phyloP scores from a whole-genome alignment of 2,113 vertebrate genomes.

The Nannospalax galili region DNA sequence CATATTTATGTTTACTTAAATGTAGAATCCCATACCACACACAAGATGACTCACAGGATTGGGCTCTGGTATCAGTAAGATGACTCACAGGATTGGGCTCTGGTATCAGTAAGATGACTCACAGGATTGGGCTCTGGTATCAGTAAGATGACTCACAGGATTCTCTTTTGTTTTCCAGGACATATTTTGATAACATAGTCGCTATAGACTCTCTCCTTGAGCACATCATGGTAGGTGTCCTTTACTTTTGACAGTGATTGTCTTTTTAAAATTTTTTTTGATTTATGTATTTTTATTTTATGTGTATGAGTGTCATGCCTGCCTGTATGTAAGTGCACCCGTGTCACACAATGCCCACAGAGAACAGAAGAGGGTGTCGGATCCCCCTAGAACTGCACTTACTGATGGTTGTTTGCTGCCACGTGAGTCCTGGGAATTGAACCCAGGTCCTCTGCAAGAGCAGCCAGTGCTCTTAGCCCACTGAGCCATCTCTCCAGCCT shows the following conservation, averaged over 20 bases:
- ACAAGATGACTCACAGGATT: too few species aligned
- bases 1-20: neutral
- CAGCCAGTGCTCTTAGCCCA: too few species aligned
- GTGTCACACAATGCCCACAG: too few species aligned
- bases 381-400: too few species aligned
- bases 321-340: too few species aligned
- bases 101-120: slow-evolving; percentile 16
- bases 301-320: too few species aligned
- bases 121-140: slow-evolving; percentile 23
- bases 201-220: slow-evolving; percentile 99
- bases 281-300: too few species aligned
- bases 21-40: neutral
- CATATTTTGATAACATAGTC: slow-evolving; percentile 99
- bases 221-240: slow-evolving; percentile 98
- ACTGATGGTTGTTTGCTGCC: too few species aligned
- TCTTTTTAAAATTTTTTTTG: neutral
- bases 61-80: neutral
- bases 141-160: slow-evolving; percentile 50
- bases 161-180: slow-evolving; percentile 90
- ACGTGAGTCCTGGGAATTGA: too few species aligned
- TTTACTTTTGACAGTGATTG: neutral
- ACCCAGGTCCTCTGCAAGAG: too few species aligned
- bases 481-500: neutral
- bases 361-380: too few species aligned
- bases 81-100: too few species aligned